These are phyloP conservation scores for Rhynchotus rufescens DNA, from an alignment of 2,797 vertebrate genomes.

Conservation along the genomic window DNA sequence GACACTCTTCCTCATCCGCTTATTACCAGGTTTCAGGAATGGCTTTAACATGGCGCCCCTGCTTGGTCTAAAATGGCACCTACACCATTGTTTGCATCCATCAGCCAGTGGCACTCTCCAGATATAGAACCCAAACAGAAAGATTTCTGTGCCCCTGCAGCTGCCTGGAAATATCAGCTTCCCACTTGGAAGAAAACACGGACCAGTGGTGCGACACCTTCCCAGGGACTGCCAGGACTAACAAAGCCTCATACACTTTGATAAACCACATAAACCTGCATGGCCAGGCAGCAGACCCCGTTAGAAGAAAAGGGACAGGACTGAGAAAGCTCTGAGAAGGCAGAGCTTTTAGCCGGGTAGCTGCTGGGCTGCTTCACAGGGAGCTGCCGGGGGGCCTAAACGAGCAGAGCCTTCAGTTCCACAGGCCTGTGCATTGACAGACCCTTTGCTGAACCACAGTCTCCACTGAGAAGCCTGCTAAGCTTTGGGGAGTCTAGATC, in stretches of 20 bases:
- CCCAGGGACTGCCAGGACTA: neutral
- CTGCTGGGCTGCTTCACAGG: neutral
- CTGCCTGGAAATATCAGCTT: neutral
- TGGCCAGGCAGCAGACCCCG: neutral
- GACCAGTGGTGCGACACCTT: neutral
- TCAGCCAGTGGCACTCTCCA: neutral
- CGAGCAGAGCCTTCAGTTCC: neutral
- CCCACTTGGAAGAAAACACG: neutral
- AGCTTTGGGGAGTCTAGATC: slow-evolving; percentile 38
- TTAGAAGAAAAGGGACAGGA: neutral
- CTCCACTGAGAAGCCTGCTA: neutral
- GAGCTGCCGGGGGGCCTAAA: neutral
- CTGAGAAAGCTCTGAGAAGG: neutral
- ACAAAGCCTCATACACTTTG: neutral
- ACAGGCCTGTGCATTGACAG: neutral
- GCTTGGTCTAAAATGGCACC: neutral
- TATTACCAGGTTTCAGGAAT: neutral
- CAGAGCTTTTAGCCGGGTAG: neutral
- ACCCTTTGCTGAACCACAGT: neutral
- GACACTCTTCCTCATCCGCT: neutral
- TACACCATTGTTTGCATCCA: neutral
- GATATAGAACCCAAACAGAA: neutral
- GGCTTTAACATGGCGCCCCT: neutral
- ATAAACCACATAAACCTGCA: neutral
- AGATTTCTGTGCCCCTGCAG: neutral